Percentiles rank a stretch among this genome's conserved stretches.
Evolutionary conservation across 2,113 vertebrate genomes (phyloP).

Genomic region (Triplophysa siluroides): DNA sequence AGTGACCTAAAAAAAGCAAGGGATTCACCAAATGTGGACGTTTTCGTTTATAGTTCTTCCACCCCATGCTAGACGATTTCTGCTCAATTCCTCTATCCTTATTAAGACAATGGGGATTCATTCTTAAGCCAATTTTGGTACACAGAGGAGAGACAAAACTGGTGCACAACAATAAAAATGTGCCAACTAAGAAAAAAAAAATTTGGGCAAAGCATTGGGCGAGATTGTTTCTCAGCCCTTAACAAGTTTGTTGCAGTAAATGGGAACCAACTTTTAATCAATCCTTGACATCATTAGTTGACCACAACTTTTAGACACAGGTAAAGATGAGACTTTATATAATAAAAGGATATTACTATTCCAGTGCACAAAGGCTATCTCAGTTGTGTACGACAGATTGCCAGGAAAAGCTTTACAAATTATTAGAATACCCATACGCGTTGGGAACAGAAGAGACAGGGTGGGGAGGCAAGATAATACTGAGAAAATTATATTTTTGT

Average conservation of each 20-base stretch:
- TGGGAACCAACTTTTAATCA: not conserved
- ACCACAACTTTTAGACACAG: slow-evolving; percentile 36
- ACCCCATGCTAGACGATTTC: slow-evolving; percentile 5
- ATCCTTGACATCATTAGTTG: slow-evolving; percentile 17
- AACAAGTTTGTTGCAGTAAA: slow-evolving; percentile 13
- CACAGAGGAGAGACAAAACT: slow-evolving; percentile 39
- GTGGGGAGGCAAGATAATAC: slow-evolving; percentile 50
- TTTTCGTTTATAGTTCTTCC: slow-evolving; percentile 14
- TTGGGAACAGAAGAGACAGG: slow-evolving; percentile 41
- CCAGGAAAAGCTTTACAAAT: slow-evolving; percentile 57
- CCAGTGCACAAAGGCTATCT: slow-evolving; percentile 39
- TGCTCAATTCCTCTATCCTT: slow-evolving; percentile 26
- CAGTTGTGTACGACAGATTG: slow-evolving; percentile 30
- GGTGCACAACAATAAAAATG: slow-evolving; percentile 21
- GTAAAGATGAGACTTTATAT: slow-evolving; percentile 40
- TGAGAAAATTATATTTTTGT: slow-evolving; percentile 63
- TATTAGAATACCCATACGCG: slow-evolving; percentile 32
- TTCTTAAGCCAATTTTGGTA: slow-evolving; percentile 22
- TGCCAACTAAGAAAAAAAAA: slow-evolving; percentile 19
- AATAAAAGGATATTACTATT: slow-evolving; percentile 34
- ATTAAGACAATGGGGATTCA: slow-evolving; percentile 15
- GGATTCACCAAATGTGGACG: not conserved
- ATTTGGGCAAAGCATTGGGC: not conserved
- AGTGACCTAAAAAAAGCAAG: slow-evolving; percentile 15
- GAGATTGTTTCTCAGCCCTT: not conserved